Evolutionary conservation across 2,113 vertebrate species (phyloP).

Genomic region (Gobius niger): DNA sequence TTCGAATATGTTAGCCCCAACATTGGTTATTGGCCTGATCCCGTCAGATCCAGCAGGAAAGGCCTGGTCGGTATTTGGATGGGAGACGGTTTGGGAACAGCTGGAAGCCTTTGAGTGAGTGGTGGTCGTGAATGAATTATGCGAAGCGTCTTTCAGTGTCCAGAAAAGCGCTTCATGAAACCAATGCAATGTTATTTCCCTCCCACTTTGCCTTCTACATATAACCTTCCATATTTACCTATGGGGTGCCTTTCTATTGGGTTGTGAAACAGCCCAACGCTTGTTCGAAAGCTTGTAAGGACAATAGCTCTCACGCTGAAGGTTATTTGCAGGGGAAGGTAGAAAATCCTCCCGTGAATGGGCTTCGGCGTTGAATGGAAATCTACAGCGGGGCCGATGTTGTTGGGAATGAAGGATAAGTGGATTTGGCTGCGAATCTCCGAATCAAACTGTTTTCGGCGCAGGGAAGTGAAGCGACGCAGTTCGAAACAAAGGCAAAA

Average conservation of each 20-base stretch:
- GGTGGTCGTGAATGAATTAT: too few species aligned
- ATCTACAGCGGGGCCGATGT: not conserved
- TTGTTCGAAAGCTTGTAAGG: not conserved
- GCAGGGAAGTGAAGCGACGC: not conserved
- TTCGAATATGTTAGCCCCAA: too few species aligned
- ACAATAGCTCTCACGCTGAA: not conserved
- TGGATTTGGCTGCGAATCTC: not conserved
- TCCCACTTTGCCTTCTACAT: not conserved
- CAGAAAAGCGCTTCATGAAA: too few species aligned
- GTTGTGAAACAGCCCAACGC: not conserved
- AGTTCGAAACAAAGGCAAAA: not conserved
- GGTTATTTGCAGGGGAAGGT: not conserved
- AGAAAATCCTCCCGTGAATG: conserved; percentile 4
- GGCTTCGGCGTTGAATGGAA: not conserved
- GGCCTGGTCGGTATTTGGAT: too few species aligned
- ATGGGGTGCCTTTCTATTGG: not conserved
- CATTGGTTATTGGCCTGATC: too few species aligned
- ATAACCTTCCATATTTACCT: not conserved
- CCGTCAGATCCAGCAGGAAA: too few species aligned
- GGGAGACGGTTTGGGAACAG: too few species aligned
- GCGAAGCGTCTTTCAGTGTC: too few species aligned
- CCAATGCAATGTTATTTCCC: not conserved
- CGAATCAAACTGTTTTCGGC: not conserved
- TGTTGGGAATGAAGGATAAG: not conserved
- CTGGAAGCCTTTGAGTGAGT: too few species aligned